Conservation (phyloP, 2,113 vertebrate species). For the Prinia subflava region DNA sequence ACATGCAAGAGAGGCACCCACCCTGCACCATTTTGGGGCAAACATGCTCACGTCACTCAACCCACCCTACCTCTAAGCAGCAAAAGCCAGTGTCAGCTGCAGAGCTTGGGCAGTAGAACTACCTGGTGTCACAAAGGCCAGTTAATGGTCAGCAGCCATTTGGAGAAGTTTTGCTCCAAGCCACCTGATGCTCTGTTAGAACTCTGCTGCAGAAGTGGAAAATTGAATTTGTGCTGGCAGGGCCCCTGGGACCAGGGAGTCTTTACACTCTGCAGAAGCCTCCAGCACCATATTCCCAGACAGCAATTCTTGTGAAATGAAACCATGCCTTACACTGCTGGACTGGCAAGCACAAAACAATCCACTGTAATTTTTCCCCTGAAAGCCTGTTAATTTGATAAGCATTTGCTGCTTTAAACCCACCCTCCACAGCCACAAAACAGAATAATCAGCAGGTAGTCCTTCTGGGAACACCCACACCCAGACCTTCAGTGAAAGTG, state of each 20-base stretch:
- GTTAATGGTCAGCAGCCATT: not conserved
- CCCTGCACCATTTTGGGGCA: not conserved
- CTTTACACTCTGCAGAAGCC: not conserved
- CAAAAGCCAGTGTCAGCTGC: not conserved
- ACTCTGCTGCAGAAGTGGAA: not conserved
- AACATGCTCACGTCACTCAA: not conserved
- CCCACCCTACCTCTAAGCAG: not conserved
- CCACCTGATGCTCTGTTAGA: not conserved
- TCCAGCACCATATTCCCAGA: not conserved
- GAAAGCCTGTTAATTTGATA: not conserved
- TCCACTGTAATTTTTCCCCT: not conserved
- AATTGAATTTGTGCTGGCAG: not conserved
- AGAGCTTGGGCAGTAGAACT: not conserved
- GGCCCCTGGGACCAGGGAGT: not conserved
- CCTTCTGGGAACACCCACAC: not conserved
- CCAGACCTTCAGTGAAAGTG: not conserved
- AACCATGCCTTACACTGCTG: not conserved
- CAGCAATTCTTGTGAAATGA: not conserved
- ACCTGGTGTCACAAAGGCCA: not conserved
- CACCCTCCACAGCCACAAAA: not conserved
- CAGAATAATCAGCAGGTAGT: not conserved
- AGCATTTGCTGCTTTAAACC: not conserved
- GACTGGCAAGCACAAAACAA: not conserved
- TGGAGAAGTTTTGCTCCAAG: not conserved
- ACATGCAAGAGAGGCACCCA: fast-evolving